These are phyloP conservation scores for Hystrix brachyura DNA, from an alignment of 2,113 vertebrate species.

Conservation along the genomic window DNA sequence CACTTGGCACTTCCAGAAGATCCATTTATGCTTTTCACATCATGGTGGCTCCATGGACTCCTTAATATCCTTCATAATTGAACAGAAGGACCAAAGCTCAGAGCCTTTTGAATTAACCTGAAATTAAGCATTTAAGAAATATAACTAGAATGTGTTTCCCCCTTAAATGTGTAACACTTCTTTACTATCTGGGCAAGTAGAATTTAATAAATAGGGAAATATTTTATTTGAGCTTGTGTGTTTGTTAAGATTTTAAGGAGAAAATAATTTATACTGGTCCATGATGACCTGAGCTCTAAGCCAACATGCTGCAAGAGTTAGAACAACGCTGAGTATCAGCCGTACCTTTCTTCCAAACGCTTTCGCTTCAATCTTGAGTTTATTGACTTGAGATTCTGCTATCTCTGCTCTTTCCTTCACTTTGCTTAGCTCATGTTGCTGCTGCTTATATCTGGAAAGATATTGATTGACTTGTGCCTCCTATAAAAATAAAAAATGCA, in stretches of 20 bases:
- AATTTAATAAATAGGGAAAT: neutral
- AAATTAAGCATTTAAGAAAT: slow-evolving; percentile 15
- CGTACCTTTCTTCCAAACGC: slow-evolving; percentile 68
- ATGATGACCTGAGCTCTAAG: neutral
- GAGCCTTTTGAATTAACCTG: neutral
- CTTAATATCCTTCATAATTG: neutral
- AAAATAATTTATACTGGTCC: neutral
- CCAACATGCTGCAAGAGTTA: neutral
- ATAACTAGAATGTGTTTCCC: neutral
- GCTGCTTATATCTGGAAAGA: slow-evolving; percentile 87
- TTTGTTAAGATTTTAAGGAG: slow-evolving; percentile 7
- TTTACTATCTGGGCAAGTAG: neutral
- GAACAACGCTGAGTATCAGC: neutral
- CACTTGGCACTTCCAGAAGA: neutral
- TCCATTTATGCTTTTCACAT: neutral
- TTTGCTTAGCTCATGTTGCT: slow-evolving; percentile 88
- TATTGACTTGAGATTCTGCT: slow-evolving; percentile 90
- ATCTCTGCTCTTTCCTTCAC: slow-evolving; percentile 89
- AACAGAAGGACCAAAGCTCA: neutral
- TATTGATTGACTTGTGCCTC: slow-evolving; percentile 89
- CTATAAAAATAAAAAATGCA: slow-evolving; percentile 82
- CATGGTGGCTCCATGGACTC: neutral
- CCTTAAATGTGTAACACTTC: neutral
- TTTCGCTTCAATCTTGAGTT: slow-evolving; percentile 88
- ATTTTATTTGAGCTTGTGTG: neutral